Evolutionary conservation across 2,888 invertebrate genomes (phyloP).

Genomic region (Toxonevra muliebris): DNA sequence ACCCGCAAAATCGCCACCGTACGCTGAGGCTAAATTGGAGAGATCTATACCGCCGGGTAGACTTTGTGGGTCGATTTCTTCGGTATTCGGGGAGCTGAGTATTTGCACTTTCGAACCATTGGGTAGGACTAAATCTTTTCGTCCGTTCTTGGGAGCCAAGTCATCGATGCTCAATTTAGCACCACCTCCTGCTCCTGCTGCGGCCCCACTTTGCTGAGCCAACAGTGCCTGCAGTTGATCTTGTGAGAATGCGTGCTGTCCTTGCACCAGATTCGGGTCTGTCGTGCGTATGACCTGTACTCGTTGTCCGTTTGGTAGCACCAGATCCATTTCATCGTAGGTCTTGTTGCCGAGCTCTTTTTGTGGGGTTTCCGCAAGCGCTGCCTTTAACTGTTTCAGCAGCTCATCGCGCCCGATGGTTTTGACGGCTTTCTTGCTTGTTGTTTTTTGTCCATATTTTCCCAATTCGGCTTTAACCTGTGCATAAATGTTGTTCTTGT

Average conservation of each 20-base stretch:
- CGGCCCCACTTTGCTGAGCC: slow-evolving; percentile 50
- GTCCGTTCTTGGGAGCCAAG: slow-evolving; percentile 65
- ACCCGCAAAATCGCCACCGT: slow-evolving; percentile 57
- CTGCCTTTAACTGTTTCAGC: slow-evolving; percentile 77
- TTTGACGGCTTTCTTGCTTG: slow-evolving; percentile 65
- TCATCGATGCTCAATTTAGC: slow-evolving; percentile 50
- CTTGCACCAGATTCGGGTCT: slow-evolving; percentile 75
- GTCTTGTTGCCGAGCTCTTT: slow-evolving; percentile 74
- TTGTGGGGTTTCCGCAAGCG: slow-evolving; percentile 74
- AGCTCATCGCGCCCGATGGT: slow-evolving; percentile 76
- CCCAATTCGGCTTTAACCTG: slow-evolving; percentile 69
- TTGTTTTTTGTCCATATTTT: slow-evolving; percentile 52
- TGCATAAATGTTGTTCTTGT: slow-evolving; percentile 66
- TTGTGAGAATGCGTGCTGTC: slow-evolving; percentile 65
- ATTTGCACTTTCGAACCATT: slow-evolving; percentile 81
- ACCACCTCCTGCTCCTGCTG: slow-evolving; percentile 26
- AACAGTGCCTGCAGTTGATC: slow-evolving; percentile 65
- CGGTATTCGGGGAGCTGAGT: slow-evolving; percentile 72
- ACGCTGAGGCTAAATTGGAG: slow-evolving; percentile 57
- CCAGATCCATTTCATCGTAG: slow-evolving; percentile 77
- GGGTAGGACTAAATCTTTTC: slow-evolving; percentile 73
- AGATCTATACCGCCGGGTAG: slow-evolving; percentile 57
- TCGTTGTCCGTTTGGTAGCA: slow-evolving; percentile 78
- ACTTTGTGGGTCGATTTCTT: slow-evolving; percentile 63
- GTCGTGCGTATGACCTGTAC: slow-evolving; percentile 77